phyloP scores from a whole-genome alignment of 2,113 vertebrate species.

The Procavia capensis region DNA sequence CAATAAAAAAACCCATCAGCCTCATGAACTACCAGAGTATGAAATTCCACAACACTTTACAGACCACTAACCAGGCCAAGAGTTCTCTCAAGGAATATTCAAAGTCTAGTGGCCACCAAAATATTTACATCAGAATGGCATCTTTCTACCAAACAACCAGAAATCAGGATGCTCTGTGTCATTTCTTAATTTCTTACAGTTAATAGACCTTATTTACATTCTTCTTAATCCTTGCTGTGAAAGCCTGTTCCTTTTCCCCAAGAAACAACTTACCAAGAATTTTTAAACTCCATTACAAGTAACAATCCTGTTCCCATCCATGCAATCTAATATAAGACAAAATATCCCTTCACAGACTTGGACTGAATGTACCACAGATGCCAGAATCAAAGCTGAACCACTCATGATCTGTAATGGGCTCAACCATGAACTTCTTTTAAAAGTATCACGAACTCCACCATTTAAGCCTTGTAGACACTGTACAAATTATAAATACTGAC shows the following conservation, averaged over 20 bases:
- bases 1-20: not conserved
- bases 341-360: not conserved
- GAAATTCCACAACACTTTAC: not conserved
- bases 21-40: not conserved
- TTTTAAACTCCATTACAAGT: not conserved
- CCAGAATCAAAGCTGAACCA: not conserved
- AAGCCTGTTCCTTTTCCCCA: not conserved
- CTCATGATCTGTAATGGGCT: not conserved
- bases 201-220: slow-evolving; percentile 58
- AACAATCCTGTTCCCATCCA: slow-evolving; percentile 45
- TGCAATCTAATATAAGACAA: not conserved
- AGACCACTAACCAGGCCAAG: not conserved
- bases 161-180: not conserved
- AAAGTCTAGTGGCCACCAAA: not conserved
- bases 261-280: not conserved
- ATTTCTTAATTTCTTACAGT: not conserved
- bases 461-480: slow-evolving; percentile 31
- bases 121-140: slow-evolving; percentile 68
- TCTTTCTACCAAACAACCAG: not conserved
- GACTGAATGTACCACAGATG: not conserved
- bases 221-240: not conserved
- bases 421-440: slow-evolving; percentile 43
- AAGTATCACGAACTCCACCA: slow-evolving; percentile 49
- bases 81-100: not conserved
- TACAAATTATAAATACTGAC: not conserved